Conservation (phyloP, 2,797 vertebrate genomes). For the Varecia variegata region DNA sequence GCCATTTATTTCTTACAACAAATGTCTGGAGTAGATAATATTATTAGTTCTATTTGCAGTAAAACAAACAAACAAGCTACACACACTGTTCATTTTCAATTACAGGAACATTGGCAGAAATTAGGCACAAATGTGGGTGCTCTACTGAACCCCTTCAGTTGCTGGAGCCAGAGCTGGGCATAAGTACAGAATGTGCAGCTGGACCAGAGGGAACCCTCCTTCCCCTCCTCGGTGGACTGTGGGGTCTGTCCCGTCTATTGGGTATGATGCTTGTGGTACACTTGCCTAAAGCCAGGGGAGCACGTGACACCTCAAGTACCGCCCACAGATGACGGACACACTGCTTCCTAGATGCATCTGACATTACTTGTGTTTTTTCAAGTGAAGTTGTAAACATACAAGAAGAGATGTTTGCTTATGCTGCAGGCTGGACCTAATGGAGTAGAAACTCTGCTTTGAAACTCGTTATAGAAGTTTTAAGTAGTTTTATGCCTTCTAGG, state of each 20-base stretch:
- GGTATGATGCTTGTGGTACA: not conserved
- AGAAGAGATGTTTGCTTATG: not conserved
- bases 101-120: not conserved
- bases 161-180: not conserved
- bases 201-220: too few relatives aligned
- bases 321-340: accelerated
- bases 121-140: not conserved
- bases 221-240: accelerated
- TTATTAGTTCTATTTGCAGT: not conserved
- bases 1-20: not conserved
- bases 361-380: not conserved
- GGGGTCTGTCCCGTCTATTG: not conserved
- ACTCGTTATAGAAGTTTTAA: not conserved
- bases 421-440: not conserved
- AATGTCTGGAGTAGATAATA: not conserved
- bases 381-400: not conserved
- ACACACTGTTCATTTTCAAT: not conserved
- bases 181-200: too few relatives aligned
- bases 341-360: not conserved
- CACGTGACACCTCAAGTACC: not conserved
- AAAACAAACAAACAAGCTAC: not conserved
- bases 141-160: not conserved
- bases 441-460: not conserved
- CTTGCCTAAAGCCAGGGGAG: too few relatives aligned
- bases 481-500: not conserved